Percentiles rank a stretch among this genome's conserved stretches.
Evolutionary conservation across 2,797 vertebrate genomes (phyloP).

Genomic region (Amazona ochrocephala): DNA sequence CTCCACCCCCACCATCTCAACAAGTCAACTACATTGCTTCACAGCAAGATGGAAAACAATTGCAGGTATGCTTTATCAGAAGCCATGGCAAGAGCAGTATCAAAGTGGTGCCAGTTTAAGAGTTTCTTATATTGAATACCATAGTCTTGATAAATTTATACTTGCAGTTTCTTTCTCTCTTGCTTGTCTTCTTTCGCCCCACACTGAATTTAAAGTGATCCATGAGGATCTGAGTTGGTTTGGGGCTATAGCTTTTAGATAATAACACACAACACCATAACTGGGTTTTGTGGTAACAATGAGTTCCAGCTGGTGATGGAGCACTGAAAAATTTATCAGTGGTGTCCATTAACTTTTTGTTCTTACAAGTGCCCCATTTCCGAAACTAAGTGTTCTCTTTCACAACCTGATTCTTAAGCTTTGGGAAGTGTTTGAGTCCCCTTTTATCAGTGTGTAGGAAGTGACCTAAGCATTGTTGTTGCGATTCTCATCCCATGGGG

Average conservation of each 20-base stretch:
- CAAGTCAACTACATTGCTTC: conserved; percentile 84
- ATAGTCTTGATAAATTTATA: not conserved
- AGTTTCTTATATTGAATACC: not conserved
- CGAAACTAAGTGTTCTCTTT: not conserved
- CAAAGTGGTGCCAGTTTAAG: not conserved
- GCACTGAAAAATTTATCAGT: not conserved
- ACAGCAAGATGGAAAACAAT: conserved; percentile 84
- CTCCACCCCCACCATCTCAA: conserved; percentile 93
- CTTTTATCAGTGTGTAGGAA: not conserved
- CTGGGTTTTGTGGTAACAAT: not conserved
- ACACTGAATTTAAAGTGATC: not conserved
- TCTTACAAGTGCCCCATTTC: not conserved
- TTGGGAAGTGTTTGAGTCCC: not conserved
- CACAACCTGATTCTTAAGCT: not conserved
- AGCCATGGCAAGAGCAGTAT: not conserved
- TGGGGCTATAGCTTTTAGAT: not conserved
- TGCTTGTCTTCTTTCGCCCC: not conserved
- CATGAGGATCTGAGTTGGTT: not conserved
- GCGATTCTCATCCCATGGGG: not conserved
- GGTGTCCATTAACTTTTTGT: not conserved
- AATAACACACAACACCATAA: not conserved
- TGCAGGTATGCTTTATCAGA: conserved; percentile 83
- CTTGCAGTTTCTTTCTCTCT: conserved; percentile 57
- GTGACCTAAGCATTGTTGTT: not conserved
- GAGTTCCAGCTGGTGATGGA: not conserved